Percentiles rank a stretch among this genome's conserved stretches.
phyloP scores from a whole-genome alignment of 1,140 invertebrate species.

The Solenopsis invicta region DNA sequence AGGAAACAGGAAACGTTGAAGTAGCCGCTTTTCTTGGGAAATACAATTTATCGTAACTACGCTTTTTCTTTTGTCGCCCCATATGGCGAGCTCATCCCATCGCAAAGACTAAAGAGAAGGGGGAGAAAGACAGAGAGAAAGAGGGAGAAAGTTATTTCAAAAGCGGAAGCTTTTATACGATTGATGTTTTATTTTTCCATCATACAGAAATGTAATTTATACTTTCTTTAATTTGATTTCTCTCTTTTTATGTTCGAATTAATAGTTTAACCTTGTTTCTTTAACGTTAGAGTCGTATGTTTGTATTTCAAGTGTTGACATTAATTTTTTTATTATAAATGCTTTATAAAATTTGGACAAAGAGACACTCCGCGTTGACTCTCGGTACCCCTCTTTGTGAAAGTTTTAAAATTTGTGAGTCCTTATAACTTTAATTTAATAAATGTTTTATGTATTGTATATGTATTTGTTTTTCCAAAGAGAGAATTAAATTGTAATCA shows the following conservation, averaged over 20 bases:
- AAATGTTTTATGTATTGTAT: too few species aligned
- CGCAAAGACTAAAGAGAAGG: constrained; percentile 56
- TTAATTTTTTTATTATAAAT: background rate
- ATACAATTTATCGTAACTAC: constrained; percentile 84
- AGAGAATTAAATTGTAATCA: background rate
- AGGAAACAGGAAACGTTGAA: constrained; percentile 84
- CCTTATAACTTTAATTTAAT: too few species aligned
- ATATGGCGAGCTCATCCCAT: constrained; percentile 70
- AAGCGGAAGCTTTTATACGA: constrained; percentile 56
- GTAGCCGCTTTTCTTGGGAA: constrained; percentile 78
- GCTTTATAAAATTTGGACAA: too few species aligned
- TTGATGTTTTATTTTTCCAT: constrained; percentile 52
- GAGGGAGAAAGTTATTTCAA: constrained; percentile 45
- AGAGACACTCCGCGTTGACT: too few species aligned
- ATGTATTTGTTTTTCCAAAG: background rate
- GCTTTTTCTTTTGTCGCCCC: constrained; percentile 66
- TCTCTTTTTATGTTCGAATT: constrained; percentile 17
- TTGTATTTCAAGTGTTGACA: background rate
- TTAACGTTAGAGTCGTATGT: background rate
- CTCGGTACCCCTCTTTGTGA: too few species aligned
- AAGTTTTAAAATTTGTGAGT: too few species aligned
- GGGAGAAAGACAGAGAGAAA: background rate
- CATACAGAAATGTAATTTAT: constrained; percentile 21
- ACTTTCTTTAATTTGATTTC: constrained; percentile 60
- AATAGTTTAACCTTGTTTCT: background rate